Conservation (phyloP, 2,888 invertebrate genomes). For the Agrypnus murinus region DNA sequence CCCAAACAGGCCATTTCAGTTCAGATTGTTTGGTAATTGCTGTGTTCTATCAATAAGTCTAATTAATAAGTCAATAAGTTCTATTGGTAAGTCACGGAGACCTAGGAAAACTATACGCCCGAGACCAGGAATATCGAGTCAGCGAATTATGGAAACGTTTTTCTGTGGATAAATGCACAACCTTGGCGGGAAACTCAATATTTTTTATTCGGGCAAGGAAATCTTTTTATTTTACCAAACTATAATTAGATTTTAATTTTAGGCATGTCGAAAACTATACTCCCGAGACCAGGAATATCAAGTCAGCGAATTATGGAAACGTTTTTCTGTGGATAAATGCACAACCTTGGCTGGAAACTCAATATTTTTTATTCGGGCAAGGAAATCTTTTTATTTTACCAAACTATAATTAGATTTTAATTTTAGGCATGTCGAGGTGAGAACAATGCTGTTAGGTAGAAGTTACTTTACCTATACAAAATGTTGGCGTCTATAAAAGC, state of each 20-base stretch:
- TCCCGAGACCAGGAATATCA: constrained; percentile 76
- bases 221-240: too few relatives aligned
- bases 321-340: constrained; percentile 76
- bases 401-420: not conserved
- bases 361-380: constrained; percentile 79
- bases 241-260: too few relatives aligned
- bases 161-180: constrained; percentile 74
- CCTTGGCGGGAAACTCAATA: constrained; percentile 81
- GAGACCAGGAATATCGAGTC: constrained; percentile 75
- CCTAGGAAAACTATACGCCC: constrained; percentile 76
- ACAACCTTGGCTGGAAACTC: constrained; percentile 79
- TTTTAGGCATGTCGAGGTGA: constrained; percentile 77
- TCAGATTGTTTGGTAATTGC: constrained; percentile 77
- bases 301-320: constrained; percentile 76
- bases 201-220: too few relatives aligned
- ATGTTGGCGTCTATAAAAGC: constrained; percentile 57
- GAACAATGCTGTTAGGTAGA: constrained; percentile 74
- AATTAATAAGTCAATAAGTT: too few relatives aligned
- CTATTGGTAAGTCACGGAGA: constrained; percentile 83
- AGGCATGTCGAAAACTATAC: constrained; percentile 75
- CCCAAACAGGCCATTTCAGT: constrained; percentile 74
- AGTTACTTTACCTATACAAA: constrained; percentile 54
- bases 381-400: too few relatives aligned
- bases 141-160: constrained; percentile 78
- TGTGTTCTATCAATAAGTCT: too few relatives aligned